Conservation (phyloP, 1,140 invertebrate species). For the Centruroides vittatus region DNA sequence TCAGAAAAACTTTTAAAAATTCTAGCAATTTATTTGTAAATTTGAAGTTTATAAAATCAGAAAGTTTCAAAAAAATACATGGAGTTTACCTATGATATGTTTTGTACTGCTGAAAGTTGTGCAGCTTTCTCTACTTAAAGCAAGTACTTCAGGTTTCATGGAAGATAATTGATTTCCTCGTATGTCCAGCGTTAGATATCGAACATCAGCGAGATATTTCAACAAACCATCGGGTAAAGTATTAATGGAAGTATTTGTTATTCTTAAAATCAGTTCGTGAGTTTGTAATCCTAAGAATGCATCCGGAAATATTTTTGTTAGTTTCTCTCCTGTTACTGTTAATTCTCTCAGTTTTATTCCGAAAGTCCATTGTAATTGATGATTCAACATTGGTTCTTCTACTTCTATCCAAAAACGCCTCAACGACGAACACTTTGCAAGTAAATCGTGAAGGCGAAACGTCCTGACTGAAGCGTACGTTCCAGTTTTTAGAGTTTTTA, state of each 20-base stretch:
- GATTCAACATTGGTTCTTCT: slow-evolving; percentile 16
- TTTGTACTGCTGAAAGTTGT: no score
- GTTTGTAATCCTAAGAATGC: slow-evolving; percentile 17
- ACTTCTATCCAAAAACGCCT: slow-evolving; percentile 16
- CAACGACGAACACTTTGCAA: slow-evolving; percentile 12
- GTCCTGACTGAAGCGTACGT: slow-evolving; percentile 18
- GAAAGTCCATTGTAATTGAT: slow-evolving; percentile 21
- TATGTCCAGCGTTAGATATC: slow-evolving; percentile 19
- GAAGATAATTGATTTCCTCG: slow-evolving; percentile 14
- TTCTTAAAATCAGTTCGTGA: slow-evolving; percentile 17
- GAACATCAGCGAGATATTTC: slow-evolving; percentile 17
- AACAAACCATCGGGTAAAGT: slow-evolving; percentile 15
- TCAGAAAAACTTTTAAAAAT: no score
- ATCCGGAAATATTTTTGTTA: slow-evolving; percentile 19
- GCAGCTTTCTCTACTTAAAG: not conserved
- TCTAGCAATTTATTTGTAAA: no score
- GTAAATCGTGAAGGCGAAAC: slow-evolving; percentile 18
- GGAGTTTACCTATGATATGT: no score
- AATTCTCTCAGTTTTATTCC: slow-evolving; percentile 17
- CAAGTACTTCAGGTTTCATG: slow-evolving; percentile 9
- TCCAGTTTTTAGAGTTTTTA: slow-evolving; percentile 16
- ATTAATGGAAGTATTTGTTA: slow-evolving; percentile 17
- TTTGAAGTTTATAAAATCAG: no score
- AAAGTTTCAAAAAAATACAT: no score
- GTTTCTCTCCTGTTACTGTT: slow-evolving; percentile 16